A percentile compares a stretch with the other conserved stretches of the same genome.
These are phyloP conservation scores for Microtus richardsoni DNA, from an alignment of 2,113 vertebrate genomes.

Conservation along the genomic window DNA sequence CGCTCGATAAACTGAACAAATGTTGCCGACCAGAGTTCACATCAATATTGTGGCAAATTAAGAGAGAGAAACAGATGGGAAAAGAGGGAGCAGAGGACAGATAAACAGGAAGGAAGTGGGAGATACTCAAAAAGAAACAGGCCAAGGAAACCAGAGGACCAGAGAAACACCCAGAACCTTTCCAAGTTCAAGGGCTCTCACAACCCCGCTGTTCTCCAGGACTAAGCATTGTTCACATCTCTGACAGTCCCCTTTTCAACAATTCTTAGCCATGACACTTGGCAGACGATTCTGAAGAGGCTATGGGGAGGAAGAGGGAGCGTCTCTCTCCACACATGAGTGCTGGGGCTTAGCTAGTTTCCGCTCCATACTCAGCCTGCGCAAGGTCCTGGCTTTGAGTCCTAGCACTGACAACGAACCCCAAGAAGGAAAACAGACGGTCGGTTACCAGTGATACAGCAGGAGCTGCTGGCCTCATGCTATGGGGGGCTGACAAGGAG, in stretches of 20 bases:
- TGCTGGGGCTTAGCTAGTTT: neutral
- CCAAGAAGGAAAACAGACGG: neutral
- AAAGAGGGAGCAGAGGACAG: neutral
- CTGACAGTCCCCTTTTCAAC: neutral
- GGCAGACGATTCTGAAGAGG: neutral
- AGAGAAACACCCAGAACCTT: neutral
- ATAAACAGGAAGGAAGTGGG: neutral
- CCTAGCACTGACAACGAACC: neutral
- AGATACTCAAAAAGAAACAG: neutral
- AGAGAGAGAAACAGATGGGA: neutral
- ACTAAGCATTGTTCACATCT: neutral
- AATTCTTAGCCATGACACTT: neutral
- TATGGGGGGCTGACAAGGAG: neutral
- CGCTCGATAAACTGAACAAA: neutral
- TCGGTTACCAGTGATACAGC: neutral
- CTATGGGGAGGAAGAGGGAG: neutral
- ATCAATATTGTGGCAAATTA: neutral
- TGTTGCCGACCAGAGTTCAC: neutral
- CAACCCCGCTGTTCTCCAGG: neutral
- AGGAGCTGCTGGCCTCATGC: rapidly evolving
- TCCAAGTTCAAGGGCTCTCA: neutral
- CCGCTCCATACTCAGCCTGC: neutral
- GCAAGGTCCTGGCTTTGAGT: neutral
- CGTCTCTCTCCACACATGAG: neutral
- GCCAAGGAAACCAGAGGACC: neutral